These are phyloP conservation scores for Drosophila anomalata DNA, from an alignment of 2,888 invertebrate genomes.

Conservation along the genomic window DNA sequence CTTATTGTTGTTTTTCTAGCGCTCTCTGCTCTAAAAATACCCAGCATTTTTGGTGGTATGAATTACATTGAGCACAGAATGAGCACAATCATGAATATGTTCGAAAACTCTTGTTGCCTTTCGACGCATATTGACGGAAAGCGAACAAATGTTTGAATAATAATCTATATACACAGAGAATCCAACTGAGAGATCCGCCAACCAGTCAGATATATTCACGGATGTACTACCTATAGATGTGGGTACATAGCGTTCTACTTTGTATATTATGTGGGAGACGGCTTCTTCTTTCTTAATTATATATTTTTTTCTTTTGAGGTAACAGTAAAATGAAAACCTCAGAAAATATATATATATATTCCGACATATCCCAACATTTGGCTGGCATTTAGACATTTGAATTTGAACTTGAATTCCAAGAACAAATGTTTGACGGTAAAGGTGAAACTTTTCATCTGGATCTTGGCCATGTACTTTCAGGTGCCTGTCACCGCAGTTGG, in stretches of 20 bases:
- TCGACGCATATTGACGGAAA: slow-evolving; percentile 69
- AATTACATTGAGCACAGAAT: slow-evolving; percentile 65
- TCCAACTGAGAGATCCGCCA: slow-evolving; percentile 6
- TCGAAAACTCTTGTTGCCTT: slow-evolving; percentile 58
- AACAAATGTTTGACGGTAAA: slow-evolving; percentile 51
- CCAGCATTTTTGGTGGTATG: slow-evolving; percentile 61
- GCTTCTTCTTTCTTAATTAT: slow-evolving; percentile 22
- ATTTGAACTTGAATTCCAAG: slow-evolving; percentile 73
- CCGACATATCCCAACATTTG: slow-evolving; percentile 3
- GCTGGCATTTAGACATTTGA: slow-evolving; percentile 47
- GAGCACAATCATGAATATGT: slow-evolving; percentile 61
- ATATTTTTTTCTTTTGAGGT: slow-evolving; percentile 14
- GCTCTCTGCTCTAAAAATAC: slow-evolving; percentile 69
- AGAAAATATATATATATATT: slow-evolving; percentile 13
- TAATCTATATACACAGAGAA: slow-evolving; percentile 46
- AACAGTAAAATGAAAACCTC: slow-evolving; percentile 42
- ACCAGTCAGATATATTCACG: slow-evolving; percentile 26
- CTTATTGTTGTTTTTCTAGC: slow-evolving; percentile 42
- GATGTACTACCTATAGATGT: slow-evolving; percentile 20
- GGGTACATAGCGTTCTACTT: slow-evolving; percentile 8
- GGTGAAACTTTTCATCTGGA: slow-evolving; percentile 49
- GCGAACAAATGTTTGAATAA: slow-evolving; percentile 73
- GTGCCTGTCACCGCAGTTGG: background rate
- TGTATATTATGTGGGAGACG: slow-evolving; percentile 16
- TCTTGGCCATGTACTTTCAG: slow-evolving; percentile 10